Percentiles rank a stretch among this genome's conserved stretches.
Conservation (phyloP, 2,797 vertebrate genomes). For the Clangula hyemalis region DNA sequence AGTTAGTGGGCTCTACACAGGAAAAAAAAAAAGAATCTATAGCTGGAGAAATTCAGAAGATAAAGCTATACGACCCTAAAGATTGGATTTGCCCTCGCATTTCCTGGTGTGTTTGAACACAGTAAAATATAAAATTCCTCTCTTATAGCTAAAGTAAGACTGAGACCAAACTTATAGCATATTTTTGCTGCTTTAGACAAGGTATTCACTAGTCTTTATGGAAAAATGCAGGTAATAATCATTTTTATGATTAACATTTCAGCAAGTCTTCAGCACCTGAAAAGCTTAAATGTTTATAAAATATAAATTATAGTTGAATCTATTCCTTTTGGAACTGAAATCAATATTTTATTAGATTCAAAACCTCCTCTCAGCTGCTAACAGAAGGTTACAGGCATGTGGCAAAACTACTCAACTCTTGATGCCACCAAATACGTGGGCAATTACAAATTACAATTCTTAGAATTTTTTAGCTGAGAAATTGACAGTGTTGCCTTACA, state of each 20-base stretch:
- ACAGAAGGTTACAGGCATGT: not conserved
- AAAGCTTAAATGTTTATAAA: not conserved
- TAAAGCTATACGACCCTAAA: not conserved
- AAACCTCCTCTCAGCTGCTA: not conserved
- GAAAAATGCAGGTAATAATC: not conserved
- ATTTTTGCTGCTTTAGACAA: not conserved
- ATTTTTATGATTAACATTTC: not conserved
- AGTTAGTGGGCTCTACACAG: not conserved
- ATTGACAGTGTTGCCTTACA: not conserved
- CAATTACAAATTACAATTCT: not conserved
- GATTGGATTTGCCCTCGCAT: not conserved
- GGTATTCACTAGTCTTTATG: not conserved
- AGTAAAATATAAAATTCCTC: not conserved
- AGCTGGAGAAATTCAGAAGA: not conserved
- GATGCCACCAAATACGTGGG: not conserved
- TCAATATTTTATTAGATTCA: not conserved
- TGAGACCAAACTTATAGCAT: fast-evolving
- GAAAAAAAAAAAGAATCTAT: not conserved
- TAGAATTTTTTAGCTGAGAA: not conserved
- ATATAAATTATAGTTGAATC: not conserved
- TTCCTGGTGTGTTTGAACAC: not conserved
- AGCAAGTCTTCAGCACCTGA: not conserved
- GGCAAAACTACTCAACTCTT: not conserved
- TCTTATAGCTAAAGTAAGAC: not conserved
- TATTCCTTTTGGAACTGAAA: not conserved